Evolutionary conservation across 2,113 vertebrate species (phyloP), one percentile per base, ranked within the genome.

Genomic region (Neodontobutis hainanensis): DNA sequence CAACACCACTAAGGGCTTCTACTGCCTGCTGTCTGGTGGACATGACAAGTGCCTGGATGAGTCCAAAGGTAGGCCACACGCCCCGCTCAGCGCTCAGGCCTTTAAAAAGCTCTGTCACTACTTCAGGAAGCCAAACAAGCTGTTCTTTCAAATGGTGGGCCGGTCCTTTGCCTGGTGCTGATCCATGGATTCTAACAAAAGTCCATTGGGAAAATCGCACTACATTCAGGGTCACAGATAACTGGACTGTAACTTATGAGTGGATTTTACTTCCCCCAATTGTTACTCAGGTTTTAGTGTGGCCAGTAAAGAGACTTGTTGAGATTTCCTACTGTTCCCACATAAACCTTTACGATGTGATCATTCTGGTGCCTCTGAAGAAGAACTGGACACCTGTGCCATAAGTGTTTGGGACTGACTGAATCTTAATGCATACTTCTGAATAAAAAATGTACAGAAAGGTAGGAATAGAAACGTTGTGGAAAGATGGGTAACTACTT

Each of bases 1-100:
- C 86, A 95, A 95, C 82, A 73, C 81, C 73, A 94, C 93, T 44
- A 94, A 94, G 70, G 93, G 93, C 48, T 94, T 94, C 89, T 94
- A 93, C 86, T 95, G 94, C 84, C 89, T 94, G 49, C 81, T 89
- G 45, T 87, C 90, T 0, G 89, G 84, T 0, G 92, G 92, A 56
- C 91, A 86, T 0, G 92, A 93, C 64, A 93, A 92, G 78, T 94
- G 94, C 86, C 90, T 94, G 83, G 93, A 93, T 44, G 87, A 92
- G 52, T 94, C 93, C 2, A 94, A 94, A 74, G 93, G 93, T 15
- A 80, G 94, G 7, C 92, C 91, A 0, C 93, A 95, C 1, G 93
- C 93, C 0, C 84, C 92, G 0, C 78, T 95, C 0, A 83, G 89
- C 61, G n/a, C 73, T 4, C 69, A 69, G 5, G 90, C 90, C 45